Conservation (phyloP, 2,888 invertebrate species). For the Palloptera scutellata region DNA sequence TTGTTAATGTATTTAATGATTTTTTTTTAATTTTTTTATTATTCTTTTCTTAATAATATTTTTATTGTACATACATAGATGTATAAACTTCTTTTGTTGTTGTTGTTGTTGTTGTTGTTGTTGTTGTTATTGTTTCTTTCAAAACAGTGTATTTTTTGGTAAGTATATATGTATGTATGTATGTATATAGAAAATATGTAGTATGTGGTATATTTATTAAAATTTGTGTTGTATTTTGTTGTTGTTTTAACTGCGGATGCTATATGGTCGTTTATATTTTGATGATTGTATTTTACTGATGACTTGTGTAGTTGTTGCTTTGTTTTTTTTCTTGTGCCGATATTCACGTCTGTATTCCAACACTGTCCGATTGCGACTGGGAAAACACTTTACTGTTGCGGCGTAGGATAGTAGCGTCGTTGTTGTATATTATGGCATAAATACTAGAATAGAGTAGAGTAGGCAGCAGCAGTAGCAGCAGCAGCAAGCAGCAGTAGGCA, state of each 20-base stretch:
- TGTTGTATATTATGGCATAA: slow-evolving; percentile 26
- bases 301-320: slow-evolving; percentile 10
- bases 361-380: slow-evolving; percentile 63
- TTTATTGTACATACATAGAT: background rate
- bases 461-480: slow-evolving; percentile 11
- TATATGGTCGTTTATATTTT: slow-evolving; percentile 26
- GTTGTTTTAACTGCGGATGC: slow-evolving; percentile 26
- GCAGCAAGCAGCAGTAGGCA: slow-evolving; percentile 20
- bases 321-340: slow-evolving; percentile 17
- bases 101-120: too few species aligned
- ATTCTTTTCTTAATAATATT: background rate
- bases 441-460: slow-evolving; percentile 23
- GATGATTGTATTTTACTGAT: background rate
- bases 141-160: background rate
- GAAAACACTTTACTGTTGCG: slow-evolving; percentile 44
- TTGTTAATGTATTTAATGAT: slow-evolving; percentile 1
- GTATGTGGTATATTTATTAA: background rate
- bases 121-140: background rate
- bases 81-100: too few species aligned
- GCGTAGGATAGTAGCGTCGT: slow-evolving; percentile 35
- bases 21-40: background rate
- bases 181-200: too few species aligned
- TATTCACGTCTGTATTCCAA: slow-evolving; percentile 61
- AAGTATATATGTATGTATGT: too few species aligned
- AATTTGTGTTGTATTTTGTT: slow-evolving; percentile 22